A percentile compares a stretch with the other conserved stretches of the same genome.
These are phyloP conservation scores for Atethmia centrago DNA, from an alignment of 2,888 invertebrate genomes.

Conservation along the genomic window DNA sequence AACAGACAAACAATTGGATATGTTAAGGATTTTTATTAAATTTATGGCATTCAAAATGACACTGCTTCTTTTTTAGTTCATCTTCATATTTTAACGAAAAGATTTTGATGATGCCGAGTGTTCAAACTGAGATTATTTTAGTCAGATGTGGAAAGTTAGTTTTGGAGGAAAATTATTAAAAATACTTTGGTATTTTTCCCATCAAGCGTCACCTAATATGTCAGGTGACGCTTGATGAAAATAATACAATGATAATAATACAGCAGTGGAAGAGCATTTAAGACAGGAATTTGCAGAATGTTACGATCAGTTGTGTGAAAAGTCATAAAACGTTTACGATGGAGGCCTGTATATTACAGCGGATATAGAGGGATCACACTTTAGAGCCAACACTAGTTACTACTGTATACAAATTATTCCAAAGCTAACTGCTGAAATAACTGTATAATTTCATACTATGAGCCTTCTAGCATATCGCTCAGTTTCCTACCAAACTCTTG, in stretches of 20 bases:
- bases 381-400: background rate
- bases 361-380: slow-evolving; percentile 16
- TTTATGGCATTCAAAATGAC: background rate
- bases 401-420: slow-evolving; percentile 11
- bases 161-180: background rate
- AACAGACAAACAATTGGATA: background rate
- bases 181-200: background rate
- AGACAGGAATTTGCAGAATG: slow-evolving; percentile 15
- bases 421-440: slow-evolving; percentile 21
- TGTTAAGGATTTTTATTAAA: background rate
- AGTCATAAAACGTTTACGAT: slow-evolving; percentile 39
- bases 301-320: slow-evolving; percentile 27
- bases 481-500: slow-evolving; percentile 26
- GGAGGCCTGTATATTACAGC: slow-evolving; percentile 9
- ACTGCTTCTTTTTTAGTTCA: background rate
- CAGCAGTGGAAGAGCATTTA: slow-evolving; percentile 2
- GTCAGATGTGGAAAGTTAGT: background rate
- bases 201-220: no score
- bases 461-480: slow-evolving; percentile 11
- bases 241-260: background rate
- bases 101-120: background rate
- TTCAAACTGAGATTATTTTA: background rate
- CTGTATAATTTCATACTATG: slow-evolving; percentile 18
- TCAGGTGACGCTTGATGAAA: background rate
- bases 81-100: background rate